Evolutionary conservation across 2,797 vertebrate genomes (phyloP).

Genomic region (Acanthurus tractus): DNA sequence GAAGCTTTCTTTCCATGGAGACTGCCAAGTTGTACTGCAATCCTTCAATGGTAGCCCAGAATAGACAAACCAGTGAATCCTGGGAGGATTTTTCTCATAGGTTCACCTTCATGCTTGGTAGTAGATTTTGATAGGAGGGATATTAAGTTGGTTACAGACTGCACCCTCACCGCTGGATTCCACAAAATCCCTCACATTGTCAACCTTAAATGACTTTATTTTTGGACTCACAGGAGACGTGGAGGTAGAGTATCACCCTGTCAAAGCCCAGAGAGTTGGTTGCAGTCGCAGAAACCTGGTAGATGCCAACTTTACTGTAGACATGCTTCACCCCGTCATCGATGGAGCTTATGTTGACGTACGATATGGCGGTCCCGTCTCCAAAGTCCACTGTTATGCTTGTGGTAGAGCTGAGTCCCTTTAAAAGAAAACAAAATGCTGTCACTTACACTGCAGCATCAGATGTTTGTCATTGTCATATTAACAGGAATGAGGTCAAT

Average conservation of each 20-base stretch:
- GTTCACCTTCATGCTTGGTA: too few species aligned
- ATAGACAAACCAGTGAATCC: too few species aligned
- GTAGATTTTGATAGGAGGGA: too few species aligned
- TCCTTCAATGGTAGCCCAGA: too few species aligned
- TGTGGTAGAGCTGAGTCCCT: conserved; percentile 92
- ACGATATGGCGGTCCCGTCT: conserved; percentile 91
- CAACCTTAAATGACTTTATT: too few species aligned
- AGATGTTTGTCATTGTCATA: conserved; percentile 31
- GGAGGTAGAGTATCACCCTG: conserved; percentile 90
- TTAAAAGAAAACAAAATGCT: conserved; percentile 49
- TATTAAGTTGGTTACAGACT: too few species aligned
- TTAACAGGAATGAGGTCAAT: conserved; percentile 54
- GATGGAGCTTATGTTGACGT: conserved; percentile 92
- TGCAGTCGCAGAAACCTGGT: conserved; percentile 89
- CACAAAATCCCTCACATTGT: too few species aligned
- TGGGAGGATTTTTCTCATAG: too few species aligned
- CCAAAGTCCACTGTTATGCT: conserved; percentile 95
- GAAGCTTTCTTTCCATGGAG: too few species aligned
- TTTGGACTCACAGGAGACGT: conserved; percentile 89
- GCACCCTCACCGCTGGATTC: too few species aligned
- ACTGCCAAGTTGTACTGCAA: too few species aligned
- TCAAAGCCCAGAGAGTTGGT: conserved; percentile 88
- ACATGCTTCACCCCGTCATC: conserved; percentile 92
- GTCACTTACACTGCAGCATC: conserved; percentile 43
- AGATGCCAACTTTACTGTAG: conserved; percentile 93